Conservation (phyloP, 1,140 invertebrate genomes). For the Drosophila fuyamai region DNA sequence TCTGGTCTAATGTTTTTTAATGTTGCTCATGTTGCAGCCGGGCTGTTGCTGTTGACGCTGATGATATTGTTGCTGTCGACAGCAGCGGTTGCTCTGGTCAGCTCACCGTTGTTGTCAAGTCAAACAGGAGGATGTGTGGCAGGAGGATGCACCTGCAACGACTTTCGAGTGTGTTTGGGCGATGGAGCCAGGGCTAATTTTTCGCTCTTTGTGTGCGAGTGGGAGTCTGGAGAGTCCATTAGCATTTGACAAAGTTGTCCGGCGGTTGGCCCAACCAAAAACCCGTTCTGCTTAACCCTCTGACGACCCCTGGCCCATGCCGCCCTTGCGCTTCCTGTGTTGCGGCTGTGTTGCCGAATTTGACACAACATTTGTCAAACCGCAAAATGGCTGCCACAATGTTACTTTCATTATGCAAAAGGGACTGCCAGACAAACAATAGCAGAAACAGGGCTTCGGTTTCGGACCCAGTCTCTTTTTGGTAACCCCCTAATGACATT, state of each 20-base stretch:
- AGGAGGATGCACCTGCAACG: constrained; percentile 37
- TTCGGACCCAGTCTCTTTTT: constrained; percentile 1
- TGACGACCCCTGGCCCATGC: not conserved
- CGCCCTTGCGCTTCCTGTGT: constrained; percentile 1
- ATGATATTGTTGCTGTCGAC: constrained; percentile 83
- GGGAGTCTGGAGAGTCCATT: constrained; percentile 64
- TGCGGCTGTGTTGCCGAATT: constrained; percentile 77
- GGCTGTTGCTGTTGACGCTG: constrained; percentile 58
- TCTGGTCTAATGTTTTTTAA: constrained; percentile 82
- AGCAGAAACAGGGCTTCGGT: constrained; percentile 9
- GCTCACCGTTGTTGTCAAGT: constrained; percentile 71
- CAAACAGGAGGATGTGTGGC: constrained; percentile 45
- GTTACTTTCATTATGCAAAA: constrained; percentile 82
- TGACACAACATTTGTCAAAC: constrained; percentile 83
- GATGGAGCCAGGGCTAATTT: constrained; percentile 63
- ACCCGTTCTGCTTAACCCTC: not conserved
- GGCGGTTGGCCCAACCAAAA: constrained; percentile 28
- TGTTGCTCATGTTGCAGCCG: constrained; percentile 76
- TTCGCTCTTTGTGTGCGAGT: constrained; percentile 53
- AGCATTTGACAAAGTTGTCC: constrained; percentile 82
- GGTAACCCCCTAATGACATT: constrained; percentile 59
- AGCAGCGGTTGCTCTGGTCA: constrained; percentile 79
- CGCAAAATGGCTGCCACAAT: constrained; percentile 77
- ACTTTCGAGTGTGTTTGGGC: constrained; percentile 29
- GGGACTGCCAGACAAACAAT: constrained; percentile 69